phyloP scores from a whole-genome alignment of 2,797 vertebrate species.

The Gymnopithys bicolor region DNA sequence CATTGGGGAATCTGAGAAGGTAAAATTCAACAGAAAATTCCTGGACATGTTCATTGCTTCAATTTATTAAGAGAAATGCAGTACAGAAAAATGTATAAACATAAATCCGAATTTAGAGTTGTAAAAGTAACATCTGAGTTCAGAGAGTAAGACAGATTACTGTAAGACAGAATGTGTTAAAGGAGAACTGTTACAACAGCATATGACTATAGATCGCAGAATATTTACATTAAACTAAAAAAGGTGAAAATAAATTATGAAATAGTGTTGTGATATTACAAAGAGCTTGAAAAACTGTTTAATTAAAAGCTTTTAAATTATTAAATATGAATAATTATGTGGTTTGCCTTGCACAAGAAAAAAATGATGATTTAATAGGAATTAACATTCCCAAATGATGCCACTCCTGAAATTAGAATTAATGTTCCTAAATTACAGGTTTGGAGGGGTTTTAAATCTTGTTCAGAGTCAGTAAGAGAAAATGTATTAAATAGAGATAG shows the following conservation, averaged over 20 bases:
- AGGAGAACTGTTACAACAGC: neutral
- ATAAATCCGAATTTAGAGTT: neutral
- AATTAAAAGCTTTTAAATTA: neutral
- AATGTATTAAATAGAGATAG: neutral
- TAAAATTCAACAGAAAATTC: slow-evolving; percentile 78
- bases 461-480: neutral
- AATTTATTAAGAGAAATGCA: neutral
- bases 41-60: neutral
- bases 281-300: neutral
- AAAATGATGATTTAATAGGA: neutral
- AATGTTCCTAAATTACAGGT: neutral
- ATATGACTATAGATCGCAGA: neutral
- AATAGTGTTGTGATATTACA: neutral
- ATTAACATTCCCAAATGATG: neutral
- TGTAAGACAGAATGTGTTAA: neutral
- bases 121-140: neutral
- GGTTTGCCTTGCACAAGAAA: neutral
- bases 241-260: neutral
- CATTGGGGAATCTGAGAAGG: slow-evolving; percentile 93
- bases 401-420: neutral
- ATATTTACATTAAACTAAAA: neutral
- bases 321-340: neutral
- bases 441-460: neutral
- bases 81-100: neutral
- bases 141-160: neutral